These are phyloP conservation scores for Pollimyrus isidori DNA, from an alignment of 2,113 vertebrate species.

Conservation along the genomic window DNA sequence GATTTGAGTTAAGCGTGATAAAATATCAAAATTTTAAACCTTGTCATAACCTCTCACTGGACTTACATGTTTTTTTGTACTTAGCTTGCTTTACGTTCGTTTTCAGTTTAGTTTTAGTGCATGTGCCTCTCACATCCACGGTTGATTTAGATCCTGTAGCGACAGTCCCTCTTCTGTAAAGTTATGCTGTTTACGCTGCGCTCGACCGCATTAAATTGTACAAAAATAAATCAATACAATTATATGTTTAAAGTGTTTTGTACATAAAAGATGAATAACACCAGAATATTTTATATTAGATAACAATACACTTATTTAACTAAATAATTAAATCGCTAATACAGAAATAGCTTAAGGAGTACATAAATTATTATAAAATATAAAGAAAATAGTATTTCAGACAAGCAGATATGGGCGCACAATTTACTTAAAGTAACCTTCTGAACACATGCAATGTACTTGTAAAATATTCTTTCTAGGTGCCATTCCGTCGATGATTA, in stretches of 20 bases:
- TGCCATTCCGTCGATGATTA: background rate
- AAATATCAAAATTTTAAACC: background rate
- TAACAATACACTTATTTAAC: background rate
- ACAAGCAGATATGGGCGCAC: background rate
- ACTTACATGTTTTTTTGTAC: background rate
- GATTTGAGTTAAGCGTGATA: background rate
- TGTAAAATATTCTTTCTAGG: background rate
- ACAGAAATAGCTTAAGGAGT: background rate
- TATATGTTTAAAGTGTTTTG: background rate
- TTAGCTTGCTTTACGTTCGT: background rate
- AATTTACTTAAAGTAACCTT: background rate
- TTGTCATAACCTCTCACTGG: background rate
- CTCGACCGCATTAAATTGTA: background rate
- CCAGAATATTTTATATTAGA: background rate
- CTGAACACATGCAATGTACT: background rate
- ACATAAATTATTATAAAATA: background rate
- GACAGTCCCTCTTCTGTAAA: background rate
- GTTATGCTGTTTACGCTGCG: background rate
- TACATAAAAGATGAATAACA: background rate
- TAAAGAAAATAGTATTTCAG: background rate
- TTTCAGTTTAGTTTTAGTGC: background rate
- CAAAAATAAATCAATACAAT: background rate
- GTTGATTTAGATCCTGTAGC: background rate
- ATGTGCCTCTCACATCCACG: background rate
- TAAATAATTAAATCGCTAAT: background rate